These are phyloP conservation scores for Bambusicola thoracicus DNA, from an alignment of 2,113 vertebrate species.

Conservation along the genomic window DNA sequence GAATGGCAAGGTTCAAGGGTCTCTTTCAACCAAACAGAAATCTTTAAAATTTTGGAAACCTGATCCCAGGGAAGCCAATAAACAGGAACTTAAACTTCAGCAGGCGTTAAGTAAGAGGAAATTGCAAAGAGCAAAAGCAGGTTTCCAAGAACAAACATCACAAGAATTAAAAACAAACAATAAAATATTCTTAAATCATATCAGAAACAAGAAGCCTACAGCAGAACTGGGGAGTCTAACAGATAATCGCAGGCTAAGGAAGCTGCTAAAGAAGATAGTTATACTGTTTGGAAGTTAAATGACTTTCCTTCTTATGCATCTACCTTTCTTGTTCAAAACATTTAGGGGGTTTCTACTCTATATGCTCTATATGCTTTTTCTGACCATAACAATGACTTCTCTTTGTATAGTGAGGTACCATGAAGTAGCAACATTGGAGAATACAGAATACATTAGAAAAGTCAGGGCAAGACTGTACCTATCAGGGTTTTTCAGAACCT, in stretches of 20 bases:
- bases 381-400: neutral
- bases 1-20: constrained; percentile 55
- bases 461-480: neutral
- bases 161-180: constrained; percentile 65
- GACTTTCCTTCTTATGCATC: neutral
- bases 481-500: neutral
- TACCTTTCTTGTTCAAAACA: neutral
- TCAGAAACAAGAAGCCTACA: constrained; percentile 24
- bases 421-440: neutral
- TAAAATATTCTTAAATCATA: constrained; percentile 45
- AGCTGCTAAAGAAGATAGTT: neutral
- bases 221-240: neutral
- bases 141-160: constrained; percentile 62
- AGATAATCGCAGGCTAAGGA: neutral
- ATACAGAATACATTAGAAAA: neutral
- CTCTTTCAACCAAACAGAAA: constrained; percentile 60
- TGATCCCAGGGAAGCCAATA: constrained; percentile 64
- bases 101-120: constrained; percentile 69
- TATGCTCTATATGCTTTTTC: neutral
- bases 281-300: neutral
- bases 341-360: neutral
- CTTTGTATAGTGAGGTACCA: neutral
- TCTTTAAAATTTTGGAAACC: constrained; percentile 66
- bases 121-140: constrained; percentile 54
- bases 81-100: constrained; percentile 70